Evolutionary conservation across 1,140 invertebrate species (phyloP).

Genomic region (Danaus melanippus): DNA sequence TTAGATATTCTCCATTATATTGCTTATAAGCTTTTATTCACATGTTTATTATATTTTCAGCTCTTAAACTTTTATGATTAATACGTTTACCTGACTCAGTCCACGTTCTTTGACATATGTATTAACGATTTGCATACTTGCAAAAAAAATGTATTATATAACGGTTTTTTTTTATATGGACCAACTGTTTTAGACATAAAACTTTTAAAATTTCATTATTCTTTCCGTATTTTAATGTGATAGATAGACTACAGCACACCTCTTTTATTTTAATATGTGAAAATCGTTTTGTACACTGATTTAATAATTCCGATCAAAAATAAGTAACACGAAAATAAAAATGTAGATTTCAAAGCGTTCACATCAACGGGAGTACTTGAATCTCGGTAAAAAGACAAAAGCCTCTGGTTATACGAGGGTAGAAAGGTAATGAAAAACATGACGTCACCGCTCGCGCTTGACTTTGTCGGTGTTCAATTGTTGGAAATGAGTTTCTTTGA

Average conservation of each 20-base stretch:
- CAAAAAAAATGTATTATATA: no score
- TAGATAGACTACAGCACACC: no score
- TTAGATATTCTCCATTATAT: conserved; percentile 12
- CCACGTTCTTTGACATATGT: no score
- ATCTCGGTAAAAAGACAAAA: conserved; percentile 47
- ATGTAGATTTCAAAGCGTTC: conserved; percentile 10
- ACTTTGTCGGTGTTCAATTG: conserved; percentile 9
- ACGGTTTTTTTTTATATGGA: no score
- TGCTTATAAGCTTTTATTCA: no score
- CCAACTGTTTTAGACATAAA: no score
- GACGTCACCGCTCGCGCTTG: conserved; percentile 32
- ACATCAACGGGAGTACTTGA: conserved; percentile 14
- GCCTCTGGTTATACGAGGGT: conserved; percentile 31
- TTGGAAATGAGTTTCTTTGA: not conserved
- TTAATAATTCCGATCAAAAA: not conserved
- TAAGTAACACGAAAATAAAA: not conserved
- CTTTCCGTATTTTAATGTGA: not conserved
- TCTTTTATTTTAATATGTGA: no score
- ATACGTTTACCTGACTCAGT: no score
- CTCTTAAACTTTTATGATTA: no score
- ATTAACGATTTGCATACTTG: no score
- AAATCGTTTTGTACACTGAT: no score
- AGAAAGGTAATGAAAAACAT: conserved; percentile 52
- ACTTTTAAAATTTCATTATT: conserved; percentile 3
- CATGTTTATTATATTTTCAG: no score